Conservation (phyloP, 2,797 vertebrate species). For the Percopsis omiscomaycus region DNA sequence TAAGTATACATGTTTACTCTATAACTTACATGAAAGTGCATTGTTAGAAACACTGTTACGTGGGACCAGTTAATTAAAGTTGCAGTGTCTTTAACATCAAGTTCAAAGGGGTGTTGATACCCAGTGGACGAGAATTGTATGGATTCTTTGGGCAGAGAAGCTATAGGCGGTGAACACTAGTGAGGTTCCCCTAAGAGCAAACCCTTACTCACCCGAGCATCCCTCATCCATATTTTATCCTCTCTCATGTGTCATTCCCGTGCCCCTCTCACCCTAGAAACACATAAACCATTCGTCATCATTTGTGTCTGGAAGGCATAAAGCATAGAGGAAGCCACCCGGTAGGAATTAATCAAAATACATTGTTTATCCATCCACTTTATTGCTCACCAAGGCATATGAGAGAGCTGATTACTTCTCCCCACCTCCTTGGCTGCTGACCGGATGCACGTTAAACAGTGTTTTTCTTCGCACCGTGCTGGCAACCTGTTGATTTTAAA, state of each 20-base stretch:
- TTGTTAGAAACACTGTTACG: too few relatives aligned
- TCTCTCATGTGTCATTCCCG: constrained; percentile 20
- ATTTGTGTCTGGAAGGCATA: not conserved
- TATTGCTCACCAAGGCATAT: constrained; percentile 26
- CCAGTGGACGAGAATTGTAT: too few relatives aligned
- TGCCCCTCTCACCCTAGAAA: constrained; percentile 11
- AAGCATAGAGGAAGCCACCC: not conserved
- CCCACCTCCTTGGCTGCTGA: constrained; percentile 35
- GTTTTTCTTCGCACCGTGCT: constrained; percentile 49
- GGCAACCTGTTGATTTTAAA: constrained; percentile 35
- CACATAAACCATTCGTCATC: constrained; percentile 33
- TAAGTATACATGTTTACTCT: too few relatives aligned
- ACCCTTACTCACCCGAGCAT: not conserved
- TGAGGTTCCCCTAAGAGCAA: not conserved
- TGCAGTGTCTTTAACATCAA: too few relatives aligned
- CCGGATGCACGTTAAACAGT: constrained; percentile 24
- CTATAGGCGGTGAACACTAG: not conserved
- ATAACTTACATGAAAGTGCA: too few relatives aligned
- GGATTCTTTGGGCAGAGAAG: too few relatives aligned
- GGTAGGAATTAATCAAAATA: constrained; percentile 18
- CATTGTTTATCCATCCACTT: constrained; percentile 10
- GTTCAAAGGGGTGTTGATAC: too few relatives aligned
- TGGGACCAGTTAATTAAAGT: too few relatives aligned
- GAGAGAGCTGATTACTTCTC: constrained; percentile 29
- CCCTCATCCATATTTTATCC: constrained; percentile 4